A percentile compares a stretch with the other conserved stretches of the same genome.
Conservation (phyloP, 2,888 invertebrate species). For the Seira ritae region DNA sequence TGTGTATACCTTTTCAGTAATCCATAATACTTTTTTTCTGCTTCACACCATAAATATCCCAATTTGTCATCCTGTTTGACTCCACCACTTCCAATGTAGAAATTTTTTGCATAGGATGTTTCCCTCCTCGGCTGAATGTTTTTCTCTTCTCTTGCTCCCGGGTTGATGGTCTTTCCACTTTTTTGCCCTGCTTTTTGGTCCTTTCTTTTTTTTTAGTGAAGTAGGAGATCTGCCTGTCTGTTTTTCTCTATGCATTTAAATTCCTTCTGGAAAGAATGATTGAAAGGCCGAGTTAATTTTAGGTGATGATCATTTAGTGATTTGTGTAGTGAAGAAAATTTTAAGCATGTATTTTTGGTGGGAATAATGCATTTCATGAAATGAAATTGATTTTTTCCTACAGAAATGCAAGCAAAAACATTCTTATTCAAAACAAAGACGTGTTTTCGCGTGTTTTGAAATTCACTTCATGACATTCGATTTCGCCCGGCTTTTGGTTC, state of each 20-base stretch:
- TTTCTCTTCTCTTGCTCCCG: neutral
- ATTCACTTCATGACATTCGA: neutral
- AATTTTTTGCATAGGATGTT: neutral
- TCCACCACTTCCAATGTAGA: neutral
- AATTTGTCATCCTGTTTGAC: constrained; percentile 51
- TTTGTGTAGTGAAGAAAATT: constrained; percentile 32
- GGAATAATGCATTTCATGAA: constrained; percentile 38
- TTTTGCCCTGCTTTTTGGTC: neutral
- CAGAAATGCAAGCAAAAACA: neutral
- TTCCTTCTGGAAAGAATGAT: constrained; percentile 30
- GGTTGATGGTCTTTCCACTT: constrained; percentile 15
- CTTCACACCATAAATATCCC: constrained; percentile 48
- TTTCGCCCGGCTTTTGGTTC: neutral
- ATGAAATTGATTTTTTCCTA: neutral
- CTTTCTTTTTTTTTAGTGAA: constrained; percentile 17
- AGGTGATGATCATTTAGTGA: constrained; percentile 47
- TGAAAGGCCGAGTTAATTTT: constrained; percentile 15
- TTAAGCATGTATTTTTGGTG: constrained; percentile 32
- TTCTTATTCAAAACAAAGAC: neutral
- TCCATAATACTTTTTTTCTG: constrained; percentile 31
- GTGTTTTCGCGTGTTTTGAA: neutral
- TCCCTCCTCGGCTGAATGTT: neutral
- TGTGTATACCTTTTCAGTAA: constrained; percentile 7
- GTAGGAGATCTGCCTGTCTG: too few species aligned
- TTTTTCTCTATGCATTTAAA: neutral